Base-by-base conservation (phyloP, 64 coral and sea anemone species). In the Dendrophyllia cribrosa region DNA sequence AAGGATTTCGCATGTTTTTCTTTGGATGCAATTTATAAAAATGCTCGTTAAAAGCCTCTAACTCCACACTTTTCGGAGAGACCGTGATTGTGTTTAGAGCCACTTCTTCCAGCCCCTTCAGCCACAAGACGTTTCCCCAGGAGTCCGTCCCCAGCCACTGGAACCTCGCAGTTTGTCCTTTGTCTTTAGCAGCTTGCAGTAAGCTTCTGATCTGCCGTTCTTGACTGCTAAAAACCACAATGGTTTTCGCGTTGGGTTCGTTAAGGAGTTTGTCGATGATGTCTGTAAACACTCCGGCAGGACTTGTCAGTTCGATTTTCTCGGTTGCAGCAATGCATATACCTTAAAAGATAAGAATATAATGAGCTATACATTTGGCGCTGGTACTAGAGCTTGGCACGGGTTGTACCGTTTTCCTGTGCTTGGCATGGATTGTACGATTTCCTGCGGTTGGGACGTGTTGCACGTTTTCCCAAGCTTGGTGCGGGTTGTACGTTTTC, bases 121-220 rank as follows among this genome's bases (percentile, higher is more conserved):
- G 60, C 88, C 91, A 93, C 16, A 96, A 91, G 0, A 96, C 86
- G 19, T 88, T 94, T 3, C 97, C 94, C 97, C 97, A 99, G 1
- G 94, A 70, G 60, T 99, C 97, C 12, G 89, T 95, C 15, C 96
- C 96, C 2, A 97, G 51, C 91, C 91, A 97, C 76, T 97, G 95
- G 20, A 97, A 87, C 21, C 80, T 46, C 24, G 63, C 55, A 51
- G 77, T 61, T 17, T 87, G 72, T 50, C 66, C 86, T 81, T 58
- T 92, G 17, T 56, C 66, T 24, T 94, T 80, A 0, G 88, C 95
- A 15, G 95, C 92, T 56, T 47, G 23, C 55, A 97, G 83, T 17
- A 97, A 82, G 53, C 76, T 88, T 20, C 34, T 56, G 25, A 97
- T 94, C 43, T 97, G 95, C 21, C 65, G 78, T 14, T 91, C 92